Evolutionary conservation across 1,140 invertebrate species (phyloP), one percentile per base, ranked within the genome.

Genomic region (Caenorhabditis inopinata): DNA sequence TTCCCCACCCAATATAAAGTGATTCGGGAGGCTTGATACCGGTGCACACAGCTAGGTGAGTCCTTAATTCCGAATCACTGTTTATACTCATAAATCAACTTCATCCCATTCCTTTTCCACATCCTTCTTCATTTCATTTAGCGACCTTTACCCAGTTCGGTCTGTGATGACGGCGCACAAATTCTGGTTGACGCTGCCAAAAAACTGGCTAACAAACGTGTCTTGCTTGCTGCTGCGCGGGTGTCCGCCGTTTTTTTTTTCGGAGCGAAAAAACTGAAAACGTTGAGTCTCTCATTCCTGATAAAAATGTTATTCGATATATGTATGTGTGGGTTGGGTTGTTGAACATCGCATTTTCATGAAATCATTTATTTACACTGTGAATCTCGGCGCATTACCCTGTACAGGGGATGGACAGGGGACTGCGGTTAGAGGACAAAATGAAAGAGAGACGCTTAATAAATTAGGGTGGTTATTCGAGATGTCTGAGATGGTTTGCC

Each of bases 121-220:
- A 42, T 42, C 14, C 38, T 42, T 42, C 14, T 42, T 14, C 6
- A 7, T 42, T 42, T 38, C 18, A 51, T 38, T 68, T 68, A 29
- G 29, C 58, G 58, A 68, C 35, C 58, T 68, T 68, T 68, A 68
- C 58, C 58, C 58, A 42, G 32, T 68, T 68, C 58, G n/a, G 11
- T 21, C 25, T 38, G 25, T 25, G 48, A n/a, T 23, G 48, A 23
- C 58, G 58, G 11, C 53, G 53, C 53, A 58, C 53, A 29, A 58
- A 58, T 29, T 68, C 58, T 29, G 18, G 58, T 38, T 38, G 58
- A 68, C 27, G 58, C 38, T 68, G 58, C 58, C n/a, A n/a, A 68
- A 68, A 68, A 68, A 68, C 58, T 68, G 58, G 58, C 32, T 68
- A 68, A 68, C 58, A 68, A 68, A 68, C 58, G 38, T 25, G 58